These are phyloP conservation scores for Ennomos erosarius DNA, from an alignment of 2,888 invertebrate genomes.

Conservation along the genomic window DNA sequence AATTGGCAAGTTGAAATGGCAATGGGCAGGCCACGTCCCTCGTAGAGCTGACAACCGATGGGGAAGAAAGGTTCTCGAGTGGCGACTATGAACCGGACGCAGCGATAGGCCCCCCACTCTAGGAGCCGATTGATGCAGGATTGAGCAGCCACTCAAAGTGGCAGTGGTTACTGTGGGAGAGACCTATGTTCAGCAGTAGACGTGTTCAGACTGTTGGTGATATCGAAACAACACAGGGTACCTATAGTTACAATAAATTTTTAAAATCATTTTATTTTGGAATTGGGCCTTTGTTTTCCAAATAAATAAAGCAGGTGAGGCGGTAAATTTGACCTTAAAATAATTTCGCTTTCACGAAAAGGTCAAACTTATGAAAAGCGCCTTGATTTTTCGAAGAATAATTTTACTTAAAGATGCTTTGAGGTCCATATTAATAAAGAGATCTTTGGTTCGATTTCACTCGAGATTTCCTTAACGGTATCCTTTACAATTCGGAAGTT, in stretches of 20 bases:
- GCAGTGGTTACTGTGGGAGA: too few species aligned
- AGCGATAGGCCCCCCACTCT: too few species aligned
- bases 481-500: conserved; percentile 31
- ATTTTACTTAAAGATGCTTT: conserved; percentile 17
- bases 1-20: too few species aligned
- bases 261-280: background rate
- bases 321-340: conserved; percentile 8
- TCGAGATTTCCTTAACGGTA: conserved; percentile 21
- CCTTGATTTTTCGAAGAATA: conserved; percentile 19
- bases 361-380: conserved; percentile 24
- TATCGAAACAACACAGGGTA: too few species aligned
- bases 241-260: background rate
- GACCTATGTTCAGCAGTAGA: too few species aligned
- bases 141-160: too few species aligned
- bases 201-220: too few species aligned
- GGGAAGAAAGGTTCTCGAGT: too few species aligned
- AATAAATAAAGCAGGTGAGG: background rate
- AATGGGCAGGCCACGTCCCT: too few species aligned
- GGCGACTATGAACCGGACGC: too few species aligned
- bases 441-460: conserved; percentile 26
- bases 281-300: background rate
- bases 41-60: too few species aligned
- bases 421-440: conserved; percentile 30
- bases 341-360: conserved; percentile 13
- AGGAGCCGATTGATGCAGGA: too few species aligned